phyloP scores from a whole-genome alignment of 2,888 invertebrate genomes.

The Agriotes lineatus region DNA sequence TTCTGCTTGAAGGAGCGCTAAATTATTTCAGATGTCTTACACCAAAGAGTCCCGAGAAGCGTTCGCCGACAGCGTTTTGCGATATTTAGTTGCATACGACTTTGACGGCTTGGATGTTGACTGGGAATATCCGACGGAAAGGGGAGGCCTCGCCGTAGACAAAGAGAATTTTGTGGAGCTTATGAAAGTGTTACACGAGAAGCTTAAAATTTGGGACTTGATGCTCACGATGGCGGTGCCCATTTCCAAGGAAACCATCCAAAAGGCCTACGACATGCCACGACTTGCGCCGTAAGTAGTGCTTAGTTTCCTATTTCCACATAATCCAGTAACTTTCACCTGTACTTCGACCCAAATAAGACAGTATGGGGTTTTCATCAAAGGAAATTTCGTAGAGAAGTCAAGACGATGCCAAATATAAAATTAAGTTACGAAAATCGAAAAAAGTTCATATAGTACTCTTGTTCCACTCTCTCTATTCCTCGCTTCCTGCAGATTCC shows the following conservation, averaged over 20 bases:
- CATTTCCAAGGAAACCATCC: slow-evolving; percentile 59
- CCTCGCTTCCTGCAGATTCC: too few relatives aligned
- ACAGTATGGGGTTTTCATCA: too few relatives aligned
- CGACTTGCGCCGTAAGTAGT: slow-evolving; percentile 60
- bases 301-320: too few relatives aligned
- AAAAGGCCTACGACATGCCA: slow-evolving; percentile 64
- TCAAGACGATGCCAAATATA: too few relatives aligned
- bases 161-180: slow-evolving; percentile 64
- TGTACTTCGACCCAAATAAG: too few relatives aligned
- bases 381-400: too few relatives aligned
- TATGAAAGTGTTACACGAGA: slow-evolving; percentile 62
- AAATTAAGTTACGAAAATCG: too few relatives aligned
- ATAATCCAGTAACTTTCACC: too few relatives aligned
- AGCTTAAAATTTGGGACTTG: slow-evolving; percentile 62
- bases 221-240: slow-evolving; percentile 67
- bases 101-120: slow-evolving; percentile 70
- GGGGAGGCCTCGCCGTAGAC: slow-evolving; percentile 59
- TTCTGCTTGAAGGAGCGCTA: too few relatives aligned
- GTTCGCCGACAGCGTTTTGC: slow-evolving; percentile 65
- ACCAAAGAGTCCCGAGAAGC: slow-evolving; percentile 57
- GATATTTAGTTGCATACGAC: slow-evolving; percentile 63
- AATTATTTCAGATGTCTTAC: slow-evolving; percentile 65
- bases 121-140: slow-evolving; percentile 67
- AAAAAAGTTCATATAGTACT: too few relatives aligned
- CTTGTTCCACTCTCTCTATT: too few relatives aligned